These are phyloP conservation scores for Hydra vulgaris DNA, from an alignment of 30 jellyfish, hydroid and myxozoan species.

Conservation along the genomic window DNA sequence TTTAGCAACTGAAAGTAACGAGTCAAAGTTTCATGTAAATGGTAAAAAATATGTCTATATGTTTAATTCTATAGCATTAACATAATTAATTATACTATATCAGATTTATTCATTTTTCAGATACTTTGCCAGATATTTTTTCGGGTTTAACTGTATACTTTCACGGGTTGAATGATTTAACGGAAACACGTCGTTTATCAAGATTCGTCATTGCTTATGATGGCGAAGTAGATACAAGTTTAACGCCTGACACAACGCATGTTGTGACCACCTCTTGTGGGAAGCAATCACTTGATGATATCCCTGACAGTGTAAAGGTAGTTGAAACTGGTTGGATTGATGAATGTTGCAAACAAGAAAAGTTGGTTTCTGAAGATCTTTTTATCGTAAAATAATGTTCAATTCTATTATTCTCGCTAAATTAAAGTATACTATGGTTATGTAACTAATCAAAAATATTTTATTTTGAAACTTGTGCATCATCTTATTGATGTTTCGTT, in stretches of 20 bases:
- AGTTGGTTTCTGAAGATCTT: slow-evolving; percentile 1
- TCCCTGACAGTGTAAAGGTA: neutral
- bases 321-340: slow-evolving; percentile 16
- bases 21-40: neutral
- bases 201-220: slow-evolving; percentile 26
- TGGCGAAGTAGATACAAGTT: slow-evolving; percentile 14
- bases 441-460: too few relatives aligned
- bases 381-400: neutral
- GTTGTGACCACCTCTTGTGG: slow-evolving; percentile 1
- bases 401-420: too few relatives aligned
- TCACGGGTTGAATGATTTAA: slow-evolving; percentile 4
- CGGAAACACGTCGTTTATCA: neutral
- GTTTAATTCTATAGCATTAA: too few relatives aligned
- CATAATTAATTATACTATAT: too few relatives aligned
- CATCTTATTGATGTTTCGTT: too few relatives aligned
- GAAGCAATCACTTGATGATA: neutral
- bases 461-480: too few relatives aligned
- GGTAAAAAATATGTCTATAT: neutral
- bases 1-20: neutral
- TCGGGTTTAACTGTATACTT: neutral
- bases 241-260: slow-evolving; percentile 18
- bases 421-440: too few relatives aligned
- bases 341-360: slow-evolving; percentile 4
- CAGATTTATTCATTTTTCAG: neutral
- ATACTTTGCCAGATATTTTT: slow-evolving; percentile 12